Evolutionary conservation across 2,113 vertebrate genomes (phyloP).

Genomic region (Macquaria australasica): DNA sequence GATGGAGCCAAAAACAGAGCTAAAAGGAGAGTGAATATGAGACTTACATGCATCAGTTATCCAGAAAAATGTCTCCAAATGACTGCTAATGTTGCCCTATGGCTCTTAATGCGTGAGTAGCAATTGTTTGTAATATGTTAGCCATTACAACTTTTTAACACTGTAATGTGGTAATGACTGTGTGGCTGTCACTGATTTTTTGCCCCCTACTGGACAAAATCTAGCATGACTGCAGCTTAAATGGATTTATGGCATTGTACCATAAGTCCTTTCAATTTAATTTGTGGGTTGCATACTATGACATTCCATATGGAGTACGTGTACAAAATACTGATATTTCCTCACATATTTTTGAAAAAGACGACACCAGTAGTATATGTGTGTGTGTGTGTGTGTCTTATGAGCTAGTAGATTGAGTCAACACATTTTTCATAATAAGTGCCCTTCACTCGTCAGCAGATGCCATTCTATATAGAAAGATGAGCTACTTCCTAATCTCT

Average conservation of each 20-base stretch:
- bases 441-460: constrained; percentile 62
- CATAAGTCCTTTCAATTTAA: constrained; percentile 12
- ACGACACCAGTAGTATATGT: not conserved
- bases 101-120: not conserved
- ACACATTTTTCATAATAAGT: constrained; percentile 62
- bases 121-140: not conserved
- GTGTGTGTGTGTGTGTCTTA: constrained; percentile 8
- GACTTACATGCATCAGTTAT: not conserved
- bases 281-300: not conserved
- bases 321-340: constrained; percentile 18
- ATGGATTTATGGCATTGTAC: not conserved
- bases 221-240: not conserved
- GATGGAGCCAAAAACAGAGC: not conserved
- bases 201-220: not conserved
- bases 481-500: constrained; percentile 62
- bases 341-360: constrained; percentile 19
- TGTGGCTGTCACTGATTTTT: not conserved
- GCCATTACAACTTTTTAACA: not conserved
- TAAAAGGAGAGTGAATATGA: not conserved
- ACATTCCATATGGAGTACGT: not conserved
- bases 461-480: constrained; percentile 53
- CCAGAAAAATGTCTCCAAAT: not conserved
- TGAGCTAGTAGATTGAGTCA: constrained; percentile 49
- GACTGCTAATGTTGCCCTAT: not conserved
- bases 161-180: not conserved